Conservation (phyloP, 2,888 invertebrate species). For the Scelioninae gen. 2 region DNA sequence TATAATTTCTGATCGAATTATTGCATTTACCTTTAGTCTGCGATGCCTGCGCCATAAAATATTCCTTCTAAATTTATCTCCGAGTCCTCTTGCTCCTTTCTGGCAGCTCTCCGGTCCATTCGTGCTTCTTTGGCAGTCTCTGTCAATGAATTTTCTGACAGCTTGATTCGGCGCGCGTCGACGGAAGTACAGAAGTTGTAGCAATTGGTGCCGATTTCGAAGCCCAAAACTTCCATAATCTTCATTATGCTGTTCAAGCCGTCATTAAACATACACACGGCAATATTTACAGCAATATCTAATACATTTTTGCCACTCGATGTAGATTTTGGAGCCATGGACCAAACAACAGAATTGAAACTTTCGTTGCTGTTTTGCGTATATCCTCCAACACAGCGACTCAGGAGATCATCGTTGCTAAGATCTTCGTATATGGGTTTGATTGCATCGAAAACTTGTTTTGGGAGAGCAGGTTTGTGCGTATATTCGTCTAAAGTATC, state of each 20-base stretch:
- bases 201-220: slow-evolving; percentile 21
- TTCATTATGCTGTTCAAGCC: slow-evolving; percentile 28
- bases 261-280: slow-evolving; percentile 39
- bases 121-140: slow-evolving; percentile 22
- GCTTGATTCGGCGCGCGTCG: slow-evolving; percentile 16
- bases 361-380: too few relatives aligned
- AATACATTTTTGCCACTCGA: slow-evolving; percentile 24
- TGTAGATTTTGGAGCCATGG: slow-evolving; percentile 50
- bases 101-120: slow-evolving; percentile 11
- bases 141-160: slow-evolving; percentile 1
- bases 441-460: too few relatives aligned
- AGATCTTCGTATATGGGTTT: slow-evolving; percentile 46
- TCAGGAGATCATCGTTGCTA: slow-evolving; percentile 37
- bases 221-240: slow-evolving; percentile 21
- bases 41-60: too few relatives aligned
- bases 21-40: too few relatives aligned
- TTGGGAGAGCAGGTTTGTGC: neutral
- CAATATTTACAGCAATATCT: slow-evolving; percentile 36
- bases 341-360: slow-evolving; percentile 25
- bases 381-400: slow-evolving; percentile 41
- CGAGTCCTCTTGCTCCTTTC: slow-evolving; percentile 8
- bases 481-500: too few relatives aligned
- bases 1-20: slow-evolving; percentile 5
- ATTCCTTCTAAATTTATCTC: too few relatives aligned
- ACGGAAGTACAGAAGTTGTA: slow-evolving; percentile 16